Percentiles rank a stretch among this genome's conserved stretches.
phyloP scores from a whole-genome alignment of 2,888 invertebrate genomes.

The Lamellibrachia satsuma region DNA sequence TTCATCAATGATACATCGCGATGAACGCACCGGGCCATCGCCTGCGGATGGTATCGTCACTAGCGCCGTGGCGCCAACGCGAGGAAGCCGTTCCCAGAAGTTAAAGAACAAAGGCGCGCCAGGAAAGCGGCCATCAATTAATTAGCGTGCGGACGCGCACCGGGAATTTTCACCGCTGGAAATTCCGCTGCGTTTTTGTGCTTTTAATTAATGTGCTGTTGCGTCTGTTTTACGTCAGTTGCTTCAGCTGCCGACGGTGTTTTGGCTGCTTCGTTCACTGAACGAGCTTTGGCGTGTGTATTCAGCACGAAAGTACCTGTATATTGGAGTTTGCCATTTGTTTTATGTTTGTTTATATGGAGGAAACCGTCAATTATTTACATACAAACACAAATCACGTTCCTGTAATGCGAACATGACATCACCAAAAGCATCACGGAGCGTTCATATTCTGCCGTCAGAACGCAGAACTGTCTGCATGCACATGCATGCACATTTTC shows the following conservation, averaged over 20 bases:
- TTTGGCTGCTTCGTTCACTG: no score
- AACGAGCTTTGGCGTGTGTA: no score
- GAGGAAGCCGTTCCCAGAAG: background rate
- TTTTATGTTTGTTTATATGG: background rate
- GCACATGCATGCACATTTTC: no score
- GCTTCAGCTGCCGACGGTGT: background rate
- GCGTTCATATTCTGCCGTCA: no score
- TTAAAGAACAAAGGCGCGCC: background rate
- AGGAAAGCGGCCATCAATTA: background rate
- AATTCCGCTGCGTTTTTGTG: background rate
- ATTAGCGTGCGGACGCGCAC: background rate
- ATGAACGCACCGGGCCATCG: background rate
- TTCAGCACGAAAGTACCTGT: no score
- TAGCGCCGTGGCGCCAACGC: background rate
- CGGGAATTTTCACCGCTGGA: background rate
- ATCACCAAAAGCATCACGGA: no score
- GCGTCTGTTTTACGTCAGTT: background rate
- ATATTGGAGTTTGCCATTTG: background rate
- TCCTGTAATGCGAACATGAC: no score
- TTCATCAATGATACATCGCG: conserved; percentile 7
- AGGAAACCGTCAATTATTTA: background rate
- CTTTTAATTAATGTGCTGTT: background rate
- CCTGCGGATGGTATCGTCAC: background rate
- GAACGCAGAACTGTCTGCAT: no score
- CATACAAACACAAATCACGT: background rate